Evolutionary conservation across 2,888 invertebrate genomes (phyloP), one percentile per base, ranked within the genome.

Genomic region (Drosophila peninsularis): DNA sequence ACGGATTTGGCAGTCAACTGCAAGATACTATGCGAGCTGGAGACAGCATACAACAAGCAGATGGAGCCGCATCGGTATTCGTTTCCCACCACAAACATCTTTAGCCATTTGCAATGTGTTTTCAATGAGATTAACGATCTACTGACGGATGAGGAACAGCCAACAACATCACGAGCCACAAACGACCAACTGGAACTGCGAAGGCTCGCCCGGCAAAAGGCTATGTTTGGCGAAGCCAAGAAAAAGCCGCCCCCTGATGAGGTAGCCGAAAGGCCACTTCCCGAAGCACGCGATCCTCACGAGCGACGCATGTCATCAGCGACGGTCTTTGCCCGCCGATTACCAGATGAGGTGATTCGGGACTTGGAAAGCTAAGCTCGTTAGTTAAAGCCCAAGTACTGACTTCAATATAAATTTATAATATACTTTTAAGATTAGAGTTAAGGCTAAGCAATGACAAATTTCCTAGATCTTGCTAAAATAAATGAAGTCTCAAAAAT

Each of bases 11-110:
- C 68, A 1, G 56, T 64, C 0, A 56, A 71, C 11, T 57, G 82
- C 24, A 62, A 78, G 13, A 75, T 79, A 0, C 66, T 91, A 5
- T 71, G 75, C 14, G 74, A 78, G 14, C 78, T 91, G 1, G 90
- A 91, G 54, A 62, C 83, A 0, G 81, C 85, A 6, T 91, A 91
- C 58, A 91, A 89, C 60, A 80, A 80, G 27, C 87, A 89, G 60
- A 91, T 91, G 58, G 50, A 72, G 27, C 39, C 74, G 2, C 60
- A 76, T 39, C 62, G 63, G 3, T 44, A 65, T 1, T 58, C 80
- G 0, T 63, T 91, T 32, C 71, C 90, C 5, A 27, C 64, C 7
- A 85, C 90, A 5, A 72, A 41, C 0, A 84, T 90, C 14, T 90
- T 90, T 32, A 77, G 70, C 6, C 75, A 82, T 5, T 72, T 91